Conservation (phyloP, 2,797 vertebrate species). For the Pseudomugil gertrudae region DNA sequence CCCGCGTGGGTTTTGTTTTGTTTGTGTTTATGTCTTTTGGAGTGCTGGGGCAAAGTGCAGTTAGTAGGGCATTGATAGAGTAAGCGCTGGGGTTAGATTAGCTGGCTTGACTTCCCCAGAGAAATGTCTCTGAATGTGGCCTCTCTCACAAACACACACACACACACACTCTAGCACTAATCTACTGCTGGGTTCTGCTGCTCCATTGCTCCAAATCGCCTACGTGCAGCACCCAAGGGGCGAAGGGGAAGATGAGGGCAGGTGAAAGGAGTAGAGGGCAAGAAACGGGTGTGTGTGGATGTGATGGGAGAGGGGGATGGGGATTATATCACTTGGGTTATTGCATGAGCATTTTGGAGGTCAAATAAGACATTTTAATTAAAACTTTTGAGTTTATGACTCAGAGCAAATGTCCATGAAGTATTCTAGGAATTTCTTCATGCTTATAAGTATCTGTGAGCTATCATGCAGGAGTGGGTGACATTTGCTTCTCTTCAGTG, state of each 20-base stretch:
- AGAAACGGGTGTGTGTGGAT: conserved; percentile 17
- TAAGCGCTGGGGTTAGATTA: conserved; percentile 68
- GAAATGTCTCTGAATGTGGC: conserved; percentile 62
- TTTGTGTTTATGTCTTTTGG: conserved; percentile 46
- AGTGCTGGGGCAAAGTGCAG: conserved; percentile 61
- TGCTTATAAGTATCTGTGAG: conserved; percentile 5
- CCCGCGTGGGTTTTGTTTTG: conserved; percentile 43
- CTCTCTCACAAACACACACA: conserved; percentile 26
- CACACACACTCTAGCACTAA: conserved; percentile 51
- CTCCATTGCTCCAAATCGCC: conserved; percentile 48
- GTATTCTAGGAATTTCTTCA: not conserved
- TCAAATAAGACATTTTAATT: conserved; percentile 3
- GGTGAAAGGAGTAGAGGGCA: conserved; percentile 27
- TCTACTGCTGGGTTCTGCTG: conserved; percentile 64
- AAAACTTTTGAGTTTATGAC: conserved; percentile 4
- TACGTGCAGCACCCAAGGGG: conserved; percentile 40
- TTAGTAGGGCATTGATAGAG: conserved; percentile 68
- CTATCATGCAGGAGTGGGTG: conserved; percentile 3
- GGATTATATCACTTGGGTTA: conserved; percentile 6
- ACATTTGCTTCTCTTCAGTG: conserved; percentile 10
- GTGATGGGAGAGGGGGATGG: not conserved
- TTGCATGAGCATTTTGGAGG: not conserved
- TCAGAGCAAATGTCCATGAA: not conserved
- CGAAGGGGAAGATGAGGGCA: conserved; percentile 21
- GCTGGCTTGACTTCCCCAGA: conserved; percentile 58